Evolutionary conservation across 2,888 invertebrate species (phyloP).

Genomic region (Cheilosia scutellata): DNA sequence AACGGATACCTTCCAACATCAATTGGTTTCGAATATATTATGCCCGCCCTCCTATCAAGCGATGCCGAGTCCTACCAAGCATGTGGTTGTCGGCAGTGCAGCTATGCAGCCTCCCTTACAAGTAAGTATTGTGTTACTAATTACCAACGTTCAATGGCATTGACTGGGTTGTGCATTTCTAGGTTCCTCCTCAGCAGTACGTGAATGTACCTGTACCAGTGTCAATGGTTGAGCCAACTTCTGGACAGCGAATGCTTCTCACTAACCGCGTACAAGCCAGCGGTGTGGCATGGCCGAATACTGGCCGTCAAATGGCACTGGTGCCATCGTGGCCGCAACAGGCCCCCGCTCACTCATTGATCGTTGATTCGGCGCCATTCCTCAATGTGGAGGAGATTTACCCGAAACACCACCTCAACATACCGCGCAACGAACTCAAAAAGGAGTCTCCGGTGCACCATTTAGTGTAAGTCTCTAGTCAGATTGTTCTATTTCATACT

Average conservation of each 20-base stretch:
- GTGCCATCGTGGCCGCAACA: conserved; percentile 94
- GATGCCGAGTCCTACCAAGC: conserved; percentile 88
- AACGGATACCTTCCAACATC: conserved; percentile 94
- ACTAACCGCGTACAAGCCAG: conserved; percentile 85
- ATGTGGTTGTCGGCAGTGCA: conserved; percentile 86
- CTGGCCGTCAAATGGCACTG: conserved; percentile 90
- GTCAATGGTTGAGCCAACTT: conserved; percentile 95
- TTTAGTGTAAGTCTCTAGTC: conserved; percentile 81
- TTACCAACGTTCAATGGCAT: no score
- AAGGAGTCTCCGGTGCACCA: conserved; percentile 86
- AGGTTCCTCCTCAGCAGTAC: conserved; percentile 94
- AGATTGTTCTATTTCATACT: not conserved
- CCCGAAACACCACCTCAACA: conserved; percentile 87
- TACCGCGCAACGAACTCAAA: conserved; percentile 86
- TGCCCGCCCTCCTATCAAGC: conserved; percentile 96
- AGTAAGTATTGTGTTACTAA: conserved; percentile 77
- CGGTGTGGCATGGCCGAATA: conserved; percentile 84
- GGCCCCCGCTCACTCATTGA: conserved; percentile 88
- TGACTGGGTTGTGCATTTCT: conserved; percentile 70
- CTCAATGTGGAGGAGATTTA: conserved; percentile 87
- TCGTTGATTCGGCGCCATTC: conserved; percentile 91
- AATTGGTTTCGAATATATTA: conserved; percentile 96
- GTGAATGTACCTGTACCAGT: conserved; percentile 89
- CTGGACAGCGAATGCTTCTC: conserved; percentile 91
- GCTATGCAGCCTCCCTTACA: conserved; percentile 84